Evolutionary conservation across 2,113 vertebrate genomes (phyloP), one percentile per base, ranked within the genome.

Genomic region (Neolamprologus modestus): DNA sequence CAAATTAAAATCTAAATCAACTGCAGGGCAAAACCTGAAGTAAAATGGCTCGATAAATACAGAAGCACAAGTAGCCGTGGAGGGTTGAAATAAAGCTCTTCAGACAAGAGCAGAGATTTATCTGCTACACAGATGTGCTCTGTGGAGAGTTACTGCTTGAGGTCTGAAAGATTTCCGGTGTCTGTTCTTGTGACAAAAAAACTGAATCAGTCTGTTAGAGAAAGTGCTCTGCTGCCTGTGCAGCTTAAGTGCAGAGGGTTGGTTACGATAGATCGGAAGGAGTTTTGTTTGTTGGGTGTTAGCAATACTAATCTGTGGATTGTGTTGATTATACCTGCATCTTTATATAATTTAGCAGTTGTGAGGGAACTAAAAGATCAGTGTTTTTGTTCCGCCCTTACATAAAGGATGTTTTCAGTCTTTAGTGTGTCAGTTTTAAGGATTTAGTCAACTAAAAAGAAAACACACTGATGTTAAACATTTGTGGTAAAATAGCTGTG

Each of bases 221-320:
- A 66, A 66, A 66, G 24, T 28, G 40, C 6, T 73, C 68, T 45
- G 40, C 40, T 28, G 40, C 40, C 14, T 28, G 40, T 76, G 14
- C 9, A 47, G 24, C 4, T 8, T 11, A 78, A 50, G 24, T 31
- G 42, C 42, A 28, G 40, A 76, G 42, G 16, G 26, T 52, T 28
- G 24, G 10, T 78, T 50, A 78, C 5, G 2, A 6, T 78, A 4
- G 24, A n/a, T n/a, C 0, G 4, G 6, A 13, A 31, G 14, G 6
- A 50, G 16, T 78, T 8, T 9, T 50, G 73, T 78, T 33, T 78
- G 45, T 3, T 78, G 10, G 73, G 71, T 4, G 16, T 31, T 52
- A 31, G 3, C 45, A 76, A 13, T 19, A 2, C 45, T n/a, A 31
- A 50, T 8, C 71, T 50, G 40, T 76, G 16, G 16, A n/a, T 31